phyloP scores from a whole-genome alignment of 2,888 invertebrate species.

The Platycheirus rosarum region DNA sequence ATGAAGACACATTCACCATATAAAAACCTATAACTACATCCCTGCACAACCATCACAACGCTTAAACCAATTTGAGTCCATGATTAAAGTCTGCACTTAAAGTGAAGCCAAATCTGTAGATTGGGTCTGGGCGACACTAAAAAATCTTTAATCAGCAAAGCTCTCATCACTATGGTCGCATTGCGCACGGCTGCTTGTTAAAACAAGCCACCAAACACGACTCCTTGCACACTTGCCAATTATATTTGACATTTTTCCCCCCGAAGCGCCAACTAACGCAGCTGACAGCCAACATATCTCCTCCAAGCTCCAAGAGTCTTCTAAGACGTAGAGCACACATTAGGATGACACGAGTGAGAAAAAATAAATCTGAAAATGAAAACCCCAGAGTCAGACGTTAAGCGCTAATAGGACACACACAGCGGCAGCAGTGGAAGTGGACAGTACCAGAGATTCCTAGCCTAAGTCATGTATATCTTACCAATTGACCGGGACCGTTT shows the following conservation, averaged over 20 bases:
- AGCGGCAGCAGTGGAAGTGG: background rate
- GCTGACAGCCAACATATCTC: constrained; percentile 54
- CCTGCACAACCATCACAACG: constrained; percentile 9
- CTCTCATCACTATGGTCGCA: constrained; percentile 52
- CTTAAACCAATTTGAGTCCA: constrained; percentile 33
- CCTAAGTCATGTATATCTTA: constrained; percentile 16
- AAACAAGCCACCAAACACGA: constrained; percentile 68
- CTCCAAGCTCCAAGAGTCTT: too few relatives aligned
- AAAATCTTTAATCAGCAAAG: constrained; percentile 67
- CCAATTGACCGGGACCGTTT: constrained; percentile 11
- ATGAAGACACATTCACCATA: constrained; percentile 40
- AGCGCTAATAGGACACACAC: constrained; percentile 61
- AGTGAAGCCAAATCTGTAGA: constrained; percentile 65
- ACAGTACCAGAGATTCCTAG: constrained; percentile 39
- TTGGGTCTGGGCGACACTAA: constrained; percentile 60
- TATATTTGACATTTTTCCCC: constrained; percentile 70
- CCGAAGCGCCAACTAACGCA: constrained; percentile 44
- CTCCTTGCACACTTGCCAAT: constrained; percentile 70
- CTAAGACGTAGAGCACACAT: constrained; percentile 52
- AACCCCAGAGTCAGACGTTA: constrained; percentile 33
- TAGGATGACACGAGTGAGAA: constrained; percentile 71
- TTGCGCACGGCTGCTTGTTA: constrained; percentile 47
- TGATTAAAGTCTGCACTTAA: constrained; percentile 73
- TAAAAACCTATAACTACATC: constrained; percentile 6
- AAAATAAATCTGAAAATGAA: constrained; percentile 40